Evolutionary conservation across 2,797 vertebrate species (phyloP), one percentile per base, ranked within the genome.

Genomic region (Melanotaenia pygmaea): DNA sequence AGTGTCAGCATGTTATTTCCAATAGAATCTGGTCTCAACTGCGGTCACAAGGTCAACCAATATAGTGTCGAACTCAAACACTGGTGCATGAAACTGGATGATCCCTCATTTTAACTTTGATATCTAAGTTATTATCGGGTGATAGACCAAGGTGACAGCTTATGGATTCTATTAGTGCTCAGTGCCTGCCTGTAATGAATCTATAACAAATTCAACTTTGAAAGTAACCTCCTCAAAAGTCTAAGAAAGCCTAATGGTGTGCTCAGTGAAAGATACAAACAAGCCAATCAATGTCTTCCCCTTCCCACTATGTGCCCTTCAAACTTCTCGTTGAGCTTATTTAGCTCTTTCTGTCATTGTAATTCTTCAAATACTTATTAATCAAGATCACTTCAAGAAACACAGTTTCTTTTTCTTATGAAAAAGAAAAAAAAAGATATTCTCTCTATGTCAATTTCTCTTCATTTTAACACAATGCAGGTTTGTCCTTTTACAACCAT

Each of bases 371-470:
- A 64, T 35, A 32, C 16, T 67, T 58, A 56, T 20, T 77, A 76
- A 83, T 80, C 85, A 68, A 81, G 81, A 77, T 79, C 70, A 81
- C 78, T 54, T 69, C 64, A 37, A 83, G 57, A 82, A 54, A 64
- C 3, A 3, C 12, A 30, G 30, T 30, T 40, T 40, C 38, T 54
- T 40, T 35, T 75, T 83, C 37, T 77, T 69, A 81, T 68, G 51
- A 79, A n/a, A 20, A 9, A 50, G 2, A 10, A 47, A 47, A n/a
- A n/a, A n/a, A 38, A 38, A 30, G 30, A 30, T 30, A 30, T 9
- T n/a, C 67, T 20, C 30, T 65, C 80, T 76, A 77, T 85, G 82
- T 85, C 73, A 73, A 34, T 12, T 57, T 22, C 62, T 9, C 24
- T 79, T n/a, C n/a, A 43, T 69, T 68, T 56, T 64, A 5, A 28